Conservation (phyloP, 2,113 vertebrate species). For the Caloenas nicobarica region DNA sequence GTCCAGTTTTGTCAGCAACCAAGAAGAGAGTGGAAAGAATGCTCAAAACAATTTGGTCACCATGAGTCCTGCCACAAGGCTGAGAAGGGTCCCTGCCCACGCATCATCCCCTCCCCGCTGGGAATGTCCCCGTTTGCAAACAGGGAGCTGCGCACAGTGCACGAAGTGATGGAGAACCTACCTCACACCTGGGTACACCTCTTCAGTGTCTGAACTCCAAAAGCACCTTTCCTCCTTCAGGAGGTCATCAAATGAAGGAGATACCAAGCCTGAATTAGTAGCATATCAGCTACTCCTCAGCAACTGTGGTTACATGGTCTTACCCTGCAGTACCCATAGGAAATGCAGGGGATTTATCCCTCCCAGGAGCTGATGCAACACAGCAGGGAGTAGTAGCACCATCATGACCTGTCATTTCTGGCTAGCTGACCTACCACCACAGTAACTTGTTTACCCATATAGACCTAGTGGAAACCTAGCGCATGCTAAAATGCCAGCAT, state of each 20-base stretch:
- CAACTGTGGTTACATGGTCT: not conserved
- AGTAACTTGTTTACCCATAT: not conserved
- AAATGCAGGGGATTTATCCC: not conserved
- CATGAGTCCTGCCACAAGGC: not conserved
- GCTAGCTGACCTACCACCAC: not conserved
- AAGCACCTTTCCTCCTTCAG: not conserved
- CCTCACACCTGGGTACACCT: not conserved
- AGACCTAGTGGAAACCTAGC: not conserved
- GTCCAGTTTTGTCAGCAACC: not conserved
- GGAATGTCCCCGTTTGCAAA: not conserved
- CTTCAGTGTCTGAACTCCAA: not conserved
- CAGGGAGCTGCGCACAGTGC: accelerated
- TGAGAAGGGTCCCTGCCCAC: not conserved
- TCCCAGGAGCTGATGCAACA: not conserved
- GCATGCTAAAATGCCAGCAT: not conserved
- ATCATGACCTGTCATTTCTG: not conserved
- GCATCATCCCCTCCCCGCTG: not conserved
- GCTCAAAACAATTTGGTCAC: not conserved
- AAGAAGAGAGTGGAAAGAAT: not conserved
- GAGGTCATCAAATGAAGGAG: not conserved
- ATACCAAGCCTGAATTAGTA: not conserved
- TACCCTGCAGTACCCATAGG: not conserved
- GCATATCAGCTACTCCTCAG: not conserved
- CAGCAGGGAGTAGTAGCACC: accelerated
- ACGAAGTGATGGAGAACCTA: not conserved